phyloP scores from a whole-genome alignment of 2,888 invertebrate species.

The Sycophila texana region DNA sequence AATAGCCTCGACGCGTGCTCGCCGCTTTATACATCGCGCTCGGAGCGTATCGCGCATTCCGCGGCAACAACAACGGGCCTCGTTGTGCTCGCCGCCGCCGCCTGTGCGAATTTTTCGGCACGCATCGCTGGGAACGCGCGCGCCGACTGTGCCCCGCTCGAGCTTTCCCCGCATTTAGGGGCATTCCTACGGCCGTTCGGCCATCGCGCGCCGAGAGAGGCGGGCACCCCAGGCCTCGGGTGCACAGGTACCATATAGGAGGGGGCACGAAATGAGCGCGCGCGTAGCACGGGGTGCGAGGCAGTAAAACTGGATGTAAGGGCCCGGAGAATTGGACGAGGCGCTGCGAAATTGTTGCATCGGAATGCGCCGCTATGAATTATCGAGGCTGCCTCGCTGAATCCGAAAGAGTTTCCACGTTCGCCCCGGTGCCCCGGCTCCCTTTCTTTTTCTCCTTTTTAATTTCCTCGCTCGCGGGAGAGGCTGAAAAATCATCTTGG shows the following conservation, averaged over 20 bases:
- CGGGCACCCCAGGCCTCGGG: neutral
- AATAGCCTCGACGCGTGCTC: neutral
- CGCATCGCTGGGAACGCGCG: constrained; percentile 27
- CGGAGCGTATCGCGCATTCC: constrained; percentile 16
- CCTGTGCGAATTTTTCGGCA: constrained; percentile 38
- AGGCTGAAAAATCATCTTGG: too few relatives aligned
- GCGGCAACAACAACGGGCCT: constrained; percentile 9
- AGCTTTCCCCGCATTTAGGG: constrained; percentile 26
- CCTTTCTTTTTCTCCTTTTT: too few relatives aligned
- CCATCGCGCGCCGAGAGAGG: neutral
- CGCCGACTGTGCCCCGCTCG: neutral
- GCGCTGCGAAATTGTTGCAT: too few relatives aligned
- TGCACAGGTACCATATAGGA: neutral
- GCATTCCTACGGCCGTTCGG: constrained; percentile 1
- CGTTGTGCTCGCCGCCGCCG: constrained; percentile 9
- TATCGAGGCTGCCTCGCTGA: too few relatives aligned
- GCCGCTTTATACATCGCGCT: constrained; percentile 1
- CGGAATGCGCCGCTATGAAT: too few relatives aligned
- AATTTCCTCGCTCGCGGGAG: too few relatives aligned
- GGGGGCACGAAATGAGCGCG: neutral
- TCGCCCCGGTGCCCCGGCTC: too few relatives aligned
- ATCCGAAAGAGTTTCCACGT: too few relatives aligned
- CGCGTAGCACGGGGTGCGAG: neutral
- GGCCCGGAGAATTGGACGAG: neutral
- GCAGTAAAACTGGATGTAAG: neutral